Evolutionary conservation across 2,888 invertebrate species (phyloP), one percentile per base, ranked within the genome.

Genomic region (Patella caerulea): DNA sequence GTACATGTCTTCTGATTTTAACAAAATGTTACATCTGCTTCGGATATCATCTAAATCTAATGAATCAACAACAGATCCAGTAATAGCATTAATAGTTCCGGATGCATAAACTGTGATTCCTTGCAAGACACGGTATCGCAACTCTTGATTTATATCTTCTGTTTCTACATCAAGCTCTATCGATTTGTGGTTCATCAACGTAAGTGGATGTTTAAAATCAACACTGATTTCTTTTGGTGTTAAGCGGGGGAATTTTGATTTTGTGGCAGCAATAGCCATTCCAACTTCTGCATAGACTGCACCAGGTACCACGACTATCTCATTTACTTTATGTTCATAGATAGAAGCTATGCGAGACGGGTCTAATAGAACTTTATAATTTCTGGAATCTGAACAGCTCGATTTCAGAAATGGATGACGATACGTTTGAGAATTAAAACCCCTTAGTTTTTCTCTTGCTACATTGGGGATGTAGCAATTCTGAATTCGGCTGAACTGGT

Each of bases 281-380:
- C 79, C 82, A 15, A 81, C 78, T 70, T 86, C 86, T 4, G 78
- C 83, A 76, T 83, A 83, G 1, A 76, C 72, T 12, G 85, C 82
- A 5, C 86, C 86, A 7, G 83, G 86, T 12, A 85, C 78, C 12
- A 85, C 69, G 34, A 81, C 70, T 7, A 65, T 59, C 0, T 78
- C 81, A 3, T 29, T 56, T 5, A 85, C 72, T 17, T 76, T 72
- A 73, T 86, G 86, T 12, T 84, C 81, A 77, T 78, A 85, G 17
- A 84, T 81, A 76, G 82, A 84, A 12, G 84, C 81, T 71, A 82
- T 82, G 2, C 79, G 54, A 19, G 34, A 52, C 55, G 77, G 73
- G 19, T 80, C 76, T n/a, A 86, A 72, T 1, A 71, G 52, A 1
- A 84, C 34, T 14, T 65, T 73, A 59, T 80, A 2, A 24, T 19